Evolutionary conservation across 2,888 invertebrate species (phyloP).

Genomic region (Cryptocheilus praepositus): DNA sequence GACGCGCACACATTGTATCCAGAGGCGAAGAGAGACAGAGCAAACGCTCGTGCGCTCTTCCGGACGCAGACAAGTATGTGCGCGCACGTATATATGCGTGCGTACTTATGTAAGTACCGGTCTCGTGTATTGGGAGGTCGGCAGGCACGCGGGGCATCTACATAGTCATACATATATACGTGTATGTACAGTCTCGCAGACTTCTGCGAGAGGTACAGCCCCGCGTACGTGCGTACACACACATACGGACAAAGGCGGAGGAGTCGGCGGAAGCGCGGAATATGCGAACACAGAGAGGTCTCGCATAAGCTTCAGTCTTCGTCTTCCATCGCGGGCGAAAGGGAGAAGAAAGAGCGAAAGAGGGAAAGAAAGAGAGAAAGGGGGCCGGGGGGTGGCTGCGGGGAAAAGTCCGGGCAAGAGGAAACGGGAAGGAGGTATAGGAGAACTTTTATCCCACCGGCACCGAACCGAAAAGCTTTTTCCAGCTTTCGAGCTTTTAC

Average conservation of each 20-base stretch:
- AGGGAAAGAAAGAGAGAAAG: slow-evolving; percentile 10
- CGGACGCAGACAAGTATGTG: slow-evolving; percentile 8
- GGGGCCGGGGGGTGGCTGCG: too few species aligned
- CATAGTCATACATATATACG: too few species aligned
- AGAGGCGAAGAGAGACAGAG: slow-evolving; percentile 34
- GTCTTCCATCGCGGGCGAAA: slow-evolving; percentile 49
- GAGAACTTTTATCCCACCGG: slow-evolving; percentile 66
- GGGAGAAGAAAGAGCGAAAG: slow-evolving; percentile 23
- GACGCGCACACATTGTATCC: slow-evolving; percentile 70
- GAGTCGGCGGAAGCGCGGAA: slow-evolving; percentile 41
- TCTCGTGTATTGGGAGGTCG: not conserved
- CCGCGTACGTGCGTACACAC: slow-evolving; percentile 13
- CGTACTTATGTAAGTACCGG: not conserved
- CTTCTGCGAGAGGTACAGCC: slow-evolving; percentile 27
- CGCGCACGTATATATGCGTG: not conserved
- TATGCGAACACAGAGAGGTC: slow-evolving; percentile 46
- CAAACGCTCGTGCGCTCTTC: not conserved
- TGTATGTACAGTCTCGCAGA: too few species aligned
- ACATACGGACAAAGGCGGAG: slow-evolving; percentile 24
- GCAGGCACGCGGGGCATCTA: not conserved
- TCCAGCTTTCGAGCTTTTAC: slow-evolving; percentile 63
- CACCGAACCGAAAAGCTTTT: slow-evolving; percentile 62
- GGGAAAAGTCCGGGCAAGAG: slow-evolving; percentile 18
- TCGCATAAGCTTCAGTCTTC: slow-evolving; percentile 62
- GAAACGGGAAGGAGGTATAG: slow-evolving; percentile 51